A percentile compares a stretch with the other conserved stretches of the same genome.
Evolutionary conservation across 1,140 invertebrate genomes (phyloP).

Genomic region (Lepidurus packardi): DNA sequence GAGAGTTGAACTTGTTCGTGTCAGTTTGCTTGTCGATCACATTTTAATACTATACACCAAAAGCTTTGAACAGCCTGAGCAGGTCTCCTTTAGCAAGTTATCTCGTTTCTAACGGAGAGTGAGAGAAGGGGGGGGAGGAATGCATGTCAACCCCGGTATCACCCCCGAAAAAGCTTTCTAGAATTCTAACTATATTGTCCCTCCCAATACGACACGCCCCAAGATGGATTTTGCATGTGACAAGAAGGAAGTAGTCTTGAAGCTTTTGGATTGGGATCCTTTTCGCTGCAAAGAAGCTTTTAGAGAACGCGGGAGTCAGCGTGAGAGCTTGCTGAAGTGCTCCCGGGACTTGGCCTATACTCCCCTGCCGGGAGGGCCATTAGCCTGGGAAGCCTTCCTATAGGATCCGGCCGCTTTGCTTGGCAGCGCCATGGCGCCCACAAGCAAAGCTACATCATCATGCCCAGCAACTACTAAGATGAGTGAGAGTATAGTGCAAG

Average conservation of each 20-base stretch:
- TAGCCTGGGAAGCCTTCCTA: constrained; percentile 6
- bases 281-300: constrained; percentile 19
- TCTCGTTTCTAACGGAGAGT: not conserved
- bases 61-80: not conserved
- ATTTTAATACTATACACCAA: not conserved
- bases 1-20: not conserved
- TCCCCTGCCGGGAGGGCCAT: constrained; percentile 20
- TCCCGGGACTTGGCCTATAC: constrained; percentile 12
- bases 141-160: not conserved
- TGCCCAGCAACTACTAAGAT: not conserved
- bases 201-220: not conserved
- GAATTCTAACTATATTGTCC: constrained; percentile 22
- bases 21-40: not conserved
- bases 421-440: not conserved
- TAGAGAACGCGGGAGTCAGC: constrained; percentile 20
- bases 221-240: constrained; percentile 22
- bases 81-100: not conserved
- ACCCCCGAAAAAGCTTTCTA: constrained; percentile 5
- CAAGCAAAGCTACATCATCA: not conserved
- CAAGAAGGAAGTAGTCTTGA: constrained; percentile 21
- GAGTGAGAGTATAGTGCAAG: not conserved
- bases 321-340: constrained; percentile 17
- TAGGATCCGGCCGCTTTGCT: not conserved
- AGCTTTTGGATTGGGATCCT: constrained; percentile 21
- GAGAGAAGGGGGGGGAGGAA: not conserved